Evolutionary conservation across 2,113 vertebrate genomes (phyloP), one percentile per base, ranked within the genome.

Genomic region (Tangachromis dhanisi): DNA sequence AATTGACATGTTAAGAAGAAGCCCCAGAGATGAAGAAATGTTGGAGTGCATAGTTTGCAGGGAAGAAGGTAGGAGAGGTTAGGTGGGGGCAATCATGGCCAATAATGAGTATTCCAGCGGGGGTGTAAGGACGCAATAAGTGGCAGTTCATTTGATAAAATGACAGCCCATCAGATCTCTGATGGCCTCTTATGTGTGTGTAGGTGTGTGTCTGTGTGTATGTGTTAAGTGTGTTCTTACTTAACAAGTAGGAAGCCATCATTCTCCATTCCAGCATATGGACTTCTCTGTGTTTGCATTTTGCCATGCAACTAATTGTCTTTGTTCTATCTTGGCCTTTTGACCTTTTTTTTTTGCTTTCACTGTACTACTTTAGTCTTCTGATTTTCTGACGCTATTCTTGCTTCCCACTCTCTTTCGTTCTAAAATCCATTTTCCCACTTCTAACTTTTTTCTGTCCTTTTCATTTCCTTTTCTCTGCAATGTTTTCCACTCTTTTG

Each of bases 91-190:
- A 94, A 94, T 95, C 94, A 94, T 83, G 66, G 54, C 81, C 5
- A 47, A 85, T 94, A 95, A 94, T 93, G 93, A 96, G 83, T 87
- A 54, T 94, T 83, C 84, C 94, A 92, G 93, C 40, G 83, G 95
- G 95, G 86, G 89, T 87, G 85, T 86, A 61, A 90, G 90, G 89
- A 92, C 85, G 83, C 88, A 61, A 79, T 16, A 47, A 94, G 89
- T 81, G 89, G 83, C 87, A 86, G 89, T 93, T 95, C 83, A 95
- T 95, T 88, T 94, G 89, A 93, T 93, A 90, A 92, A 88, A 81
- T 94, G 93, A 93, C 93, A 95, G 91, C 86, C 84, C 93, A 94
- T 93, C 92, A 93, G 91, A 90, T 93, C 73, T 53, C 9, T 33
- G 86, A 53, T 76, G 80, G 66, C 79, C 78, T 40, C 14, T 14